These are phyloP conservation scores for Limnothrissa miodon DNA, from an alignment of 2,113 vertebrate genomes.

Conservation along the genomic window DNA sequence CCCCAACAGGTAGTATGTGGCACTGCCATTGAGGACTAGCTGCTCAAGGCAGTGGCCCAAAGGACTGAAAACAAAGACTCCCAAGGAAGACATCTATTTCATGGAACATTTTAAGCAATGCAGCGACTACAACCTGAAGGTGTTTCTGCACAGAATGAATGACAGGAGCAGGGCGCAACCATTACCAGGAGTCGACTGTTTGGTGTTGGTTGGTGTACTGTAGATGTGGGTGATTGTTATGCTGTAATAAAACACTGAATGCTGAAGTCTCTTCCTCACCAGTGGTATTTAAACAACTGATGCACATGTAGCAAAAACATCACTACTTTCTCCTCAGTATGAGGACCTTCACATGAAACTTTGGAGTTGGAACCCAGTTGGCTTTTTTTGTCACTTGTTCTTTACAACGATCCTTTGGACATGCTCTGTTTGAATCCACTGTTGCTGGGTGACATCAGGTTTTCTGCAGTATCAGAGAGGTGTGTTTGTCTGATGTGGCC, in stretches of 20 bases:
- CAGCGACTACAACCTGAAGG: not conserved
- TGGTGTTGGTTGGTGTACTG: not conserved
- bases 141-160: not conserved
- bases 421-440: not conserved
- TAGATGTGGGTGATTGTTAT: not conserved
- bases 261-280: not conserved
- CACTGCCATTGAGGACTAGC: conserved; percentile 23
- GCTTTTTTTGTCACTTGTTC: not conserved
- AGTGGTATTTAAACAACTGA: not conserved
- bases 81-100: not conserved
- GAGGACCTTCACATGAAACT: not conserved
- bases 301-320: not conserved
- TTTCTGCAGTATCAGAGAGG: not conserved
- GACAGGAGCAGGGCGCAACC: conserved; percentile 86
- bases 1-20: conserved; percentile 59
- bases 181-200: conserved; percentile 79
- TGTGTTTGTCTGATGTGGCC: not conserved
- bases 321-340: not conserved
- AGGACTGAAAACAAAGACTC: not conserved
- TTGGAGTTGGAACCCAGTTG: not conserved
- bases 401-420: not conserved
- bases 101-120: not conserved
- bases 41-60: not conserved
- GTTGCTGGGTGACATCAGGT: not conserved
- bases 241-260: not conserved